Conservation (phyloP, 1,140 invertebrate species). For the Drosophila bifasciata region DNA sequence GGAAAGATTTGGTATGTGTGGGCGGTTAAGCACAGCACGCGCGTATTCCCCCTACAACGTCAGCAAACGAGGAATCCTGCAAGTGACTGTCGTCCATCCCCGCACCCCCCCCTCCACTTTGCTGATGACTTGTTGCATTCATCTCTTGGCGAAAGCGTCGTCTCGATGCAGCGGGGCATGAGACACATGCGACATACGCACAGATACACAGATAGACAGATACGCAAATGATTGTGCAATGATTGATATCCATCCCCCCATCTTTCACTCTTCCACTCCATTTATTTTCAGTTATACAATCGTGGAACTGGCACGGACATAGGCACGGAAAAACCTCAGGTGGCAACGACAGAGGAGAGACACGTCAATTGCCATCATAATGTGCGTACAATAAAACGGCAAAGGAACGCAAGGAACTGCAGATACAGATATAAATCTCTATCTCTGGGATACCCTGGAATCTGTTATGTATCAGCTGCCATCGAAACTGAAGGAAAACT, state of each 20-base stretch:
- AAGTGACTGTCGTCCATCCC: slow-evolving; percentile 39
- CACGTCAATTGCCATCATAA: slow-evolving; percentile 42
- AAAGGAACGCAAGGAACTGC: slow-evolving; percentile 3
- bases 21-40: slow-evolving; percentile 66
- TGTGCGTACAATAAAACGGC: slow-evolving; percentile 34
- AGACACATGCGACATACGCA: slow-evolving; percentile 7
- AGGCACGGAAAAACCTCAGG: slow-evolving; percentile 8
- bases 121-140: slow-evolving; percentile 45
- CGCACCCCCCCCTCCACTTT: background rate
- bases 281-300: slow-evolving; percentile 60
- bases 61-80: slow-evolving; percentile 42
- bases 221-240: slow-evolving; percentile 23
- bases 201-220: slow-evolving; percentile 3
- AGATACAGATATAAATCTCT: slow-evolving; percentile 13
- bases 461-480: background rate
- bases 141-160: slow-evolving; percentile 8
- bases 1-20: slow-evolving; percentile 54
- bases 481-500: slow-evolving; percentile 17
- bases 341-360: slow-evolving; percentile 27
- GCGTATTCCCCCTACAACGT: slow-evolving; percentile 44
- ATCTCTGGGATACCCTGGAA: slow-evolving; percentile 1
- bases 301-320: background rate
- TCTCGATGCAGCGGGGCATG: slow-evolving; percentile 19
- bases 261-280: slow-evolving; percentile 7
- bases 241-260: slow-evolving; percentile 8